Evolutionary conservation across 2,888 invertebrate genomes (phyloP).

Genomic region (Pilophorus perplexus): DNA sequence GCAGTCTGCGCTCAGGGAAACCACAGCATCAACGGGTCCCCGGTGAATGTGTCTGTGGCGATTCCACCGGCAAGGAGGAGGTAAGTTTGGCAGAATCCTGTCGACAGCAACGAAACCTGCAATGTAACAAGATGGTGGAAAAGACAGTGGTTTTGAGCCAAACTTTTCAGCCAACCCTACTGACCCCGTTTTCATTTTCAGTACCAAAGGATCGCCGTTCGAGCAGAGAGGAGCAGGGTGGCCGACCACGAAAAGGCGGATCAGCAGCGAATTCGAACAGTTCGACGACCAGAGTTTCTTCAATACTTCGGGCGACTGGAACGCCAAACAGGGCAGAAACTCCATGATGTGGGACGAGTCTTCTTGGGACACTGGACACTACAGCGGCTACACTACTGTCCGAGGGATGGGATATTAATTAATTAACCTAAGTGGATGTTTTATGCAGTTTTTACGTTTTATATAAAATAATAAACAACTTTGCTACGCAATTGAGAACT

Average conservation of each 20-base stretch:
- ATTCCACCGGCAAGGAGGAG: constrained; percentile 16
- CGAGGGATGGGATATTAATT: constrained; percentile 3
- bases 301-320: constrained; percentile 25
- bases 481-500: too few species aligned
- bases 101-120: too few species aligned
- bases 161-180: too few species aligned
- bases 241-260: neutral
- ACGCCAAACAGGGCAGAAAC: constrained; percentile 19
- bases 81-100: too few species aligned
- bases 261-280: neutral
- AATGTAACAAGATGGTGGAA: too few species aligned
- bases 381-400: constrained; percentile 11
- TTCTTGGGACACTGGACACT: constrained; percentile 4
- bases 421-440: too few species aligned
- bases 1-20: constrained; percentile 81
- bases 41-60: constrained; percentile 83
- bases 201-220: neutral
- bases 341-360: constrained; percentile 25
- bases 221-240: neutral
- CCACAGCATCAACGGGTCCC: constrained; percentile 82
- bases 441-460: too few species aligned
- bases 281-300: neutral
- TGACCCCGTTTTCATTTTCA: neutral
- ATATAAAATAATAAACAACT: too few species aligned
- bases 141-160: too few species aligned